Percentiles rank a stretch among this genome's conserved stretches.
Conservation (phyloP, 2,113 vertebrate species). For the Tauraco erythrolophus region DNA sequence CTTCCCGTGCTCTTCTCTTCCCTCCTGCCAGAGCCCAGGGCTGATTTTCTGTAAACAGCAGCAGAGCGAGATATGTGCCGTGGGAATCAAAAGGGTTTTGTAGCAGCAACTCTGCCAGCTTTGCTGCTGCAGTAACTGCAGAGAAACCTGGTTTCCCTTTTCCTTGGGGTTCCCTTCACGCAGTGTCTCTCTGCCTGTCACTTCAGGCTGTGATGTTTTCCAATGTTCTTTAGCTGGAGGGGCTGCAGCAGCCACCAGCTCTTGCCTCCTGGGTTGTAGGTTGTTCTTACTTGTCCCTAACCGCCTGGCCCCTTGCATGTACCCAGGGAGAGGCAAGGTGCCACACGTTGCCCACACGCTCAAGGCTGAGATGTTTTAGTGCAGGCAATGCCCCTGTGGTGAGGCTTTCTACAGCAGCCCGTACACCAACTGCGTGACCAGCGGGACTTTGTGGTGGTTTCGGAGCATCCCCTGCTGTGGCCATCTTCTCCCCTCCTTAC, state of each 20-base stretch:
- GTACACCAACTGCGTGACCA: not conserved
- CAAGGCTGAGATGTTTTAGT: not conserved
- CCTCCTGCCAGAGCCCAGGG: not conserved
- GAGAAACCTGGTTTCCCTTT: not conserved
- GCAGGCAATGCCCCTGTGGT: not conserved
- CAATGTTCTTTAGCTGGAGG: not conserved
- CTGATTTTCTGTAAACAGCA: not conserved
- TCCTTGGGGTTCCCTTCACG: not conserved
- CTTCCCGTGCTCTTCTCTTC: rapidly evolving
- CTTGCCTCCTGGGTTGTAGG: not conserved
- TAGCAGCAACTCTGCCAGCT: not conserved
- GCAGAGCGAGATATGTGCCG: not conserved
- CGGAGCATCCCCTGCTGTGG: not conserved
- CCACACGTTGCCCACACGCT: rapidly evolving
- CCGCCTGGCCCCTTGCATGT: not conserved
- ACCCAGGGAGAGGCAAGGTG: not conserved
- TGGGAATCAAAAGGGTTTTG: not conserved
- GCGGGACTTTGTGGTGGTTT: rapidly evolving
- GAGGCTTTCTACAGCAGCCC: not conserved
- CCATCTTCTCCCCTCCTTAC: not conserved
- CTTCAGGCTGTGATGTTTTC: not conserved
- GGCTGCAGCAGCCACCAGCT: not conserved
- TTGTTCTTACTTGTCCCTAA: not conserved
- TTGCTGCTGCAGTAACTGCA: not conserved
- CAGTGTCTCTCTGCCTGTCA: not conserved